Conservation (phyloP, 2,113 vertebrate genomes). For the Eubucco bourcierii region DNA sequence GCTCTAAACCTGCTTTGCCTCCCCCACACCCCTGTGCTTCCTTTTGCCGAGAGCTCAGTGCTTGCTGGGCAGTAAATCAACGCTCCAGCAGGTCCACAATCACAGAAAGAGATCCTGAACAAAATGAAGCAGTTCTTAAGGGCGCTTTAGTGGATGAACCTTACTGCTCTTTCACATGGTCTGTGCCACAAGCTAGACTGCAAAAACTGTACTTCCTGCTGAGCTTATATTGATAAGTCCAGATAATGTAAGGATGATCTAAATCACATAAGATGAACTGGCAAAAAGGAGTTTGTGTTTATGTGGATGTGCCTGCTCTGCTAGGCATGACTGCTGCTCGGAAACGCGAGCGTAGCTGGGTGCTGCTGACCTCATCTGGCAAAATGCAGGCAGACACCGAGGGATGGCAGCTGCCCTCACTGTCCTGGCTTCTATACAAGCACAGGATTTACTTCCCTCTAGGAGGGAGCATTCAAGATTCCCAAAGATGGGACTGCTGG, state of each 20-base stretch:
- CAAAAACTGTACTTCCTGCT: neutral
- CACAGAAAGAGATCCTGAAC: neutral
- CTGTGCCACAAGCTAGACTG: fast-evolving
- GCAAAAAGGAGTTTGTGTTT: neutral
- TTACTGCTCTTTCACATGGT: neutral
- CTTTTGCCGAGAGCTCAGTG: too few relatives aligned
- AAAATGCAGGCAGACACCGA: neutral
- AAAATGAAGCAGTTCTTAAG: neutral
- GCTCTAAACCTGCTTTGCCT: neutral
- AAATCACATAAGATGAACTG: neutral
- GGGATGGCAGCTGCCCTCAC: neutral
- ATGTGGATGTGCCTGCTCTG: fast-evolving
- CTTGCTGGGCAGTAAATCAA: neutral
- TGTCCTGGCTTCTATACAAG: fast-evolving
- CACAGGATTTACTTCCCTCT: fast-evolving
- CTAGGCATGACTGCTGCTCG: fast-evolving
- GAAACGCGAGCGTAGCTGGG: neutral
- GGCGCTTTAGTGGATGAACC: neutral
- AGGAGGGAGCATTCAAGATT: fast-evolving
- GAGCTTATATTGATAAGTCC: too few relatives aligned
- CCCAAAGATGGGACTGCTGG: too few relatives aligned
- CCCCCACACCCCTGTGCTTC: neutral
- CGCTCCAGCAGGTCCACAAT: neutral
- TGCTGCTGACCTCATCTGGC: conserved; percentile 46
- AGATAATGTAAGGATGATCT: fast-evolving